Evolutionary conservation across 2,888 invertebrate species (phyloP).

Genomic region (Cantharis rustica): DNA sequence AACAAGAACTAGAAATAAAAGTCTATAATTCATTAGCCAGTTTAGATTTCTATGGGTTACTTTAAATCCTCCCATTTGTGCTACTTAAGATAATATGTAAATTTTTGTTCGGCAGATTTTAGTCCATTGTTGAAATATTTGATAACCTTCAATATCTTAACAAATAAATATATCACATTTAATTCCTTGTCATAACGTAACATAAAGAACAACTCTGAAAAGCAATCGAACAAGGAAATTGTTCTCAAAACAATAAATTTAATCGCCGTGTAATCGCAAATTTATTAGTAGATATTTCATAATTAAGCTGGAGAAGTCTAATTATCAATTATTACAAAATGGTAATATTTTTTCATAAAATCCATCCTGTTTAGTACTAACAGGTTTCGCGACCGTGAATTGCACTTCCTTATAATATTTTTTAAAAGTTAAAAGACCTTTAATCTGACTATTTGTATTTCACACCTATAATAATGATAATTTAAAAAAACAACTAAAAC

Average conservation of each 20-base stretch:
- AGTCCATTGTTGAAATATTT: neutral
- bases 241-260: neutral
- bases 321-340: neutral
- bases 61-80: neutral
- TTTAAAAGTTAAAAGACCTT: neutral
- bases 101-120: neutral
- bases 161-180: neutral
- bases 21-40: neutral
- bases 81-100: neutral
- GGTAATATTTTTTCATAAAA: neutral
- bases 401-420: neutral
- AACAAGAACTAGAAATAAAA: neutral
- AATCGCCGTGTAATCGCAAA: neutral
- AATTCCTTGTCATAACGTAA: neutral
- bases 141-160: neutral
- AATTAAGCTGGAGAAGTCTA: neutral
- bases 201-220: neutral
- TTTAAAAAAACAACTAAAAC: neutral
- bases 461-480: neutral
- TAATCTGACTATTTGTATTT: neutral
- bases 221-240: neutral
- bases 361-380: neutral
- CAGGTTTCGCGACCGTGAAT: neutral
- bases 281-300: neutral
- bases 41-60: neutral